phyloP scores from a whole-genome alignment of 1,140 invertebrate genomes.

The Zaprionus gabonicus region DNA sequence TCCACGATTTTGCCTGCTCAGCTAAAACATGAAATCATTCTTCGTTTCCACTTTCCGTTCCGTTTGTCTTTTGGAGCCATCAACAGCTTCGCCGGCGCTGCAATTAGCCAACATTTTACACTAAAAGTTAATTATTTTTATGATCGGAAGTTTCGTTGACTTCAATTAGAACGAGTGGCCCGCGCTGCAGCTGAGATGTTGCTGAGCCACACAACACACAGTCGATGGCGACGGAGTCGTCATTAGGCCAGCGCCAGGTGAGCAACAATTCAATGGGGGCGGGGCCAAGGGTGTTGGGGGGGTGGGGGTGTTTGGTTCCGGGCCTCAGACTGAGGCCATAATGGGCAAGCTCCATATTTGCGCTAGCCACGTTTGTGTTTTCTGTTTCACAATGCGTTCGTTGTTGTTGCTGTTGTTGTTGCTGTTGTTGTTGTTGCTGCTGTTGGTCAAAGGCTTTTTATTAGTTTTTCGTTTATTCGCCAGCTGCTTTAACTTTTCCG shows the following conservation, averaged over 20 bases:
- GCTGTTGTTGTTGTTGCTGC: conserved; percentile 23
- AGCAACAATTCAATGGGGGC: not conserved
- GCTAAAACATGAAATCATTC: conserved; percentile 15
- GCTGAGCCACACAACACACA: not conserved
- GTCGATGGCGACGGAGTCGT: conserved; percentile 10
- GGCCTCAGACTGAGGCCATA: conserved; percentile 12
- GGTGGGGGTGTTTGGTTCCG: not conserved
- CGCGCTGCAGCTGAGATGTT: not conserved
- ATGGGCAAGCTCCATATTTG: conserved; percentile 37
- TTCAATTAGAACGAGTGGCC: conserved; percentile 63
- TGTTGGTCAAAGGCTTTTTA: conserved; percentile 76
- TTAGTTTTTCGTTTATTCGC: conserved; percentile 82
- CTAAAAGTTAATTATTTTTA: conserved; percentile 69
- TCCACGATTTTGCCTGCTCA: not conserved
- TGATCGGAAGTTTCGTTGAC: conserved; percentile 74
- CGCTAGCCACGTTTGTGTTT: conserved; percentile 19
- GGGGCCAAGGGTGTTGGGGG: too few relatives aligned
- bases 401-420: conserved; percentile 15
- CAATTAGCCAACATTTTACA: conserved; percentile 42
- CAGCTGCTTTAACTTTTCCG: conserved; percentile 77
- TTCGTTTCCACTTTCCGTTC: conserved; percentile 16
- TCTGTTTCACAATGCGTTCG: conserved; percentile 11
- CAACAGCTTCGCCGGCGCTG: not conserved
- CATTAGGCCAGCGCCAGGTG: conserved; percentile 42
- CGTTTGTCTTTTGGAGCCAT: conserved; percentile 4